These are phyloP conservation scores for Leucoraja erinaceus DNA, from an alignment of 2,113 vertebrate genomes.

Conservation along the genomic window DNA sequence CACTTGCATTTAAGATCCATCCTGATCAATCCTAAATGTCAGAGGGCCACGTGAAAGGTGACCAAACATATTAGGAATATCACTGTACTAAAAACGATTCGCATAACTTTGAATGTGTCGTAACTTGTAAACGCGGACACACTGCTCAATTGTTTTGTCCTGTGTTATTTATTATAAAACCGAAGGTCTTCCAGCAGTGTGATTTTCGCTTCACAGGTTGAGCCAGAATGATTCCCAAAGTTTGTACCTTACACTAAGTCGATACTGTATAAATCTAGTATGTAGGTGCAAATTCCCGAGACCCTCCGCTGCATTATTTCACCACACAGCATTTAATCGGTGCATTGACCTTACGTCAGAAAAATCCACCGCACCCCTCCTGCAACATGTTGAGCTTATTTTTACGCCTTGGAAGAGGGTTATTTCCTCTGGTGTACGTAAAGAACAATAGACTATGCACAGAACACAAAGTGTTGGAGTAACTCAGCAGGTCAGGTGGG, in stretches of 20 bases:
- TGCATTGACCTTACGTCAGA: background rate
- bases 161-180: background rate
- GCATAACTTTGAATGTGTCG: background rate
- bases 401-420: too few species aligned
- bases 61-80: background rate
- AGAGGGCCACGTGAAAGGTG: background rate
- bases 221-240: background rate
- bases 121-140: background rate
- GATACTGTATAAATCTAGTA: background rate
- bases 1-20: background rate
- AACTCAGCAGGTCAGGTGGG: too few species aligned
- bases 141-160: background rate
- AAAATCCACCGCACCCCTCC: background rate
- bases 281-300: background rate
- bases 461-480: too few species aligned
- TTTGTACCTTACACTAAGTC: too few species aligned
- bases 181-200: background rate
- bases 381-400: too few species aligned
- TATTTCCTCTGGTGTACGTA: too few species aligned
- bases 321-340: background rate
- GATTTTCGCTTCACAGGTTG: background rate
- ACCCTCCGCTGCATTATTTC: background rate
- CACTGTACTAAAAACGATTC: background rate
- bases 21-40: background rate
- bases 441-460: too few species aligned